phyloP scores from a whole-genome alignment of 2,888 invertebrate species.

The Agrilus biguttatus region DNA sequence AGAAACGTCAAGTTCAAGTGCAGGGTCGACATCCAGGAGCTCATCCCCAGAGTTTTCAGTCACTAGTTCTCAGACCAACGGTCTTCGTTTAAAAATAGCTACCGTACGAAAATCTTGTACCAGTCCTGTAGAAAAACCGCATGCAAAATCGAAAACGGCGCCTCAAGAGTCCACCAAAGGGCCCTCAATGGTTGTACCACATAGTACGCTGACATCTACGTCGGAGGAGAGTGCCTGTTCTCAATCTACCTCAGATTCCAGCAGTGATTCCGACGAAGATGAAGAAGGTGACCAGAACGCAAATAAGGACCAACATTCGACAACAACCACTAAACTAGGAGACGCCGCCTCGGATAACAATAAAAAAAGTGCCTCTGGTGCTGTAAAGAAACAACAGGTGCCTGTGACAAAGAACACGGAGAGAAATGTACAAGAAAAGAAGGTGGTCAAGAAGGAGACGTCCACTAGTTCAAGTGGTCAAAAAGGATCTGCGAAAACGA shows the following conservation, averaged over 20 bases:
- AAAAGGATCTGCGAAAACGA: conserved; percentile 21
- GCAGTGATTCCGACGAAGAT: conserved; percentile 32
- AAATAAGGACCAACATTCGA: conserved; percentile 23
- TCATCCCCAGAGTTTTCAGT: conserved; percentile 43
- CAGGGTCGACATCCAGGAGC: conserved; percentile 26
- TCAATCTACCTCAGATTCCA: conserved; percentile 33
- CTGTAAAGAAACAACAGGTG: conserved; percentile 12
- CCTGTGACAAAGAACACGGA: conserved; percentile 7
- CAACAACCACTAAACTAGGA: conserved; percentile 2
- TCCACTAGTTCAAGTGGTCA: conserved; percentile 15
- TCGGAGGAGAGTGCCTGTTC: conserved; percentile 28
- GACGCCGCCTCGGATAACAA: conserved; percentile 5
- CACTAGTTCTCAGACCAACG: conserved; percentile 43
- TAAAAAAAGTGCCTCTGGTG: conserved; percentile 4
- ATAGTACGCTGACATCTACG: conserved; percentile 36
- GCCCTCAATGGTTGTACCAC: conserved; percentile 13
- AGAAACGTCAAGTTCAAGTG: conserved; percentile 28
- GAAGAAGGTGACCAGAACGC: no score
- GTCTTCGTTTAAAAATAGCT: conserved; percentile 45
- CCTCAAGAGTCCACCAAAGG: conserved; percentile 9
- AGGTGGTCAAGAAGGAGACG: conserved; percentile 10
- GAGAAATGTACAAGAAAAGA: conserved; percentile 10
- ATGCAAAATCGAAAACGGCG: conserved; percentile 5
- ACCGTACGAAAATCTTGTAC: conserved; percentile 38
- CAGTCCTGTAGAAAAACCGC: conserved; percentile 20